phyloP scores from a whole-genome alignment of 2,888 invertebrate genomes.

The Agrochola lota region DNA sequence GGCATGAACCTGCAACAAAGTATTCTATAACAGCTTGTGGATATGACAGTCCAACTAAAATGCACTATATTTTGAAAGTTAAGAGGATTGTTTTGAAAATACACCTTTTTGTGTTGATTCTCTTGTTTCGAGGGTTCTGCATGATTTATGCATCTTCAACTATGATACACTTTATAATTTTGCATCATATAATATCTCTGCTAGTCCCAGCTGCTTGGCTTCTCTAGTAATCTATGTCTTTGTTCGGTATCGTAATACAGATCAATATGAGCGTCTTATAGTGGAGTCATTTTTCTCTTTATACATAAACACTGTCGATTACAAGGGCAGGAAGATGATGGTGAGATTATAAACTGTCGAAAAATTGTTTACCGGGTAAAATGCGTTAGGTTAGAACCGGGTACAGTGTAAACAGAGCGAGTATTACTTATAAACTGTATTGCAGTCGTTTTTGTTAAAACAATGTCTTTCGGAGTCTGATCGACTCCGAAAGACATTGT shows the following conservation, averaged over 20 bases:
- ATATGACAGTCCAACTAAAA: neutral
- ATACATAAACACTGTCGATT: too few species aligned
- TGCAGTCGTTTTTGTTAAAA: too few species aligned
- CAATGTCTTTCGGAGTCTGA: too few species aligned
- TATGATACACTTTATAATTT: neutral
- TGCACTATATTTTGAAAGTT: neutral
- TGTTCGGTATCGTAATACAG: neutral
- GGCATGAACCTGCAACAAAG: conserved; percentile 76
- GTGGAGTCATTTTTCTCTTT: too few species aligned
- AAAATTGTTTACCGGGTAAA: too few species aligned
- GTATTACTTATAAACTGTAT: too few species aligned
- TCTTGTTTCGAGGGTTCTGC: neutral
- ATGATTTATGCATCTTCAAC: neutral
- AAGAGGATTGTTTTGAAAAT: neutral
- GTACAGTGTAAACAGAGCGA: too few species aligned
- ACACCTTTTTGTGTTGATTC: conserved; percentile 17
- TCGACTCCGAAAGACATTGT: too few species aligned
- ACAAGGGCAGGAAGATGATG: too few species aligned
- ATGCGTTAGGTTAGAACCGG: too few species aligned
- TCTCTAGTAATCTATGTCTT: neutral
- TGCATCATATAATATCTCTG: neutral
- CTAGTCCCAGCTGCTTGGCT: neutral
- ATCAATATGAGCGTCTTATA: neutral
- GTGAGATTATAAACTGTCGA: too few species aligned
- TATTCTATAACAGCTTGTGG: conserved; percentile 23